A percentile compares a stretch with the other conserved stretches of the same genome.
Conservation (phyloP, 2,797 vertebrate genomes). For the Protosalanx chinensis region DNA sequence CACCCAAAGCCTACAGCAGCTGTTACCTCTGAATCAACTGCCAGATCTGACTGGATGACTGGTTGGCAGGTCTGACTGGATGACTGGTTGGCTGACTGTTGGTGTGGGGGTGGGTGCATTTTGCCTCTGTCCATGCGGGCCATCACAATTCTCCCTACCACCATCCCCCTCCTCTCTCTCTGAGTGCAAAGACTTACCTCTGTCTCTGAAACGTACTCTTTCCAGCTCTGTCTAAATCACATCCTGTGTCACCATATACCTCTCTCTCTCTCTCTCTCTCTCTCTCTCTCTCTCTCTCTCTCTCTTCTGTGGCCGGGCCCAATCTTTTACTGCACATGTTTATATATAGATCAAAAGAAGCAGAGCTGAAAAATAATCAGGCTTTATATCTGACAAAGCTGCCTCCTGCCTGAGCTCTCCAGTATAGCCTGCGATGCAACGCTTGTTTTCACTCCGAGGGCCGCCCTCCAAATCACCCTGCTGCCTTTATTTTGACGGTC, state of each 20-base stretch:
- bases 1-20: too few species aligned
- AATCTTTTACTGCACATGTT: background rate
- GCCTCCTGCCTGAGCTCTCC: background rate
- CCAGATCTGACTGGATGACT: background rate
- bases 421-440: background rate
- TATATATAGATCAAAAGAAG: constrained; percentile 10
- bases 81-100: background rate
- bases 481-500: constrained; percentile 67
- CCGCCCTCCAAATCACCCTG: constrained; percentile 43
- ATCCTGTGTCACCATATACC: too few species aligned
- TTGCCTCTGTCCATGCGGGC: background rate
- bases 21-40: background rate
- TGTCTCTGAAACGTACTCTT: too few species aligned
- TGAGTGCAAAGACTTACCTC: too few species aligned
- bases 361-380: constrained; percentile 8
- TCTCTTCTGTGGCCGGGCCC: constrained; percentile 8
- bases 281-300: background rate
- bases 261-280: too few species aligned
- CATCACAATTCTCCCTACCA: background rate
- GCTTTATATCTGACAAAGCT: background rate
- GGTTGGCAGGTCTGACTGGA: too few species aligned
- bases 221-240: too few species aligned
- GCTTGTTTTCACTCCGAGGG: constrained; percentile 16
- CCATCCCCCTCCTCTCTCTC: background rate
- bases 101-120: background rate